Evolutionary conservation across 1,140 invertebrate genomes (phyloP), one percentile per base, ranked within the genome.

Genomic region (Helicoverpa zea): DNA sequence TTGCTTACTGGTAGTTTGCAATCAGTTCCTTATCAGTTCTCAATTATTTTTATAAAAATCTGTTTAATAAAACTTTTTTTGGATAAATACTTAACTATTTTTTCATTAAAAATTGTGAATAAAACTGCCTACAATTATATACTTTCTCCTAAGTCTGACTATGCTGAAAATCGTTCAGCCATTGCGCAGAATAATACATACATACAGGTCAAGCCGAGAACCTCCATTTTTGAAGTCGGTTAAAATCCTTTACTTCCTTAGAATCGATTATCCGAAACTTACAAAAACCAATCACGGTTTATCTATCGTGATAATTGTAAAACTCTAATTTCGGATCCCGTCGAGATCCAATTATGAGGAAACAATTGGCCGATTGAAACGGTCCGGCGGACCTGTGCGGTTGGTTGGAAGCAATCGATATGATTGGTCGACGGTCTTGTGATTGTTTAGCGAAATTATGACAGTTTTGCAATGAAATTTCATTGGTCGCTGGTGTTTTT

Each of bases 231-330:
- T 23, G 23, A 23, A 23, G 23, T 23, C 23, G 23, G 23, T 23
- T 68, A 47, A 68, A 51, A 43, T 5, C 1, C 35, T 35, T 35
- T 5, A 43, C 35, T 7, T 43, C 49, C 64, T 47, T 1, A 68
- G 64, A 72, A 47, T 72, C 13, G 54, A 72, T 72, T 54, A 23
- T 13, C 13, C 3, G 47, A 73, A 73, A 73, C 70, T 73, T 58
- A 73, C 52, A 58, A 73, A 23, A 72, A 73, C 29, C 70, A 73
- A 73, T 73, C 70, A 73, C 47, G 52, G 54, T 56, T 73, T 73
- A 73, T 73, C 52, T 30, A 58, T 52, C 49, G 68, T n/a, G 68
- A 72, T 73, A 73, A 73, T 73, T 73, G 70, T 73, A 73, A 73
- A 58, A 73, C 52, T 73, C 70, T 73, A 56, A 73, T 73, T 73